Conservation (phyloP, 2,797 vertebrate genomes). For the Chrosomus eos region DNA sequence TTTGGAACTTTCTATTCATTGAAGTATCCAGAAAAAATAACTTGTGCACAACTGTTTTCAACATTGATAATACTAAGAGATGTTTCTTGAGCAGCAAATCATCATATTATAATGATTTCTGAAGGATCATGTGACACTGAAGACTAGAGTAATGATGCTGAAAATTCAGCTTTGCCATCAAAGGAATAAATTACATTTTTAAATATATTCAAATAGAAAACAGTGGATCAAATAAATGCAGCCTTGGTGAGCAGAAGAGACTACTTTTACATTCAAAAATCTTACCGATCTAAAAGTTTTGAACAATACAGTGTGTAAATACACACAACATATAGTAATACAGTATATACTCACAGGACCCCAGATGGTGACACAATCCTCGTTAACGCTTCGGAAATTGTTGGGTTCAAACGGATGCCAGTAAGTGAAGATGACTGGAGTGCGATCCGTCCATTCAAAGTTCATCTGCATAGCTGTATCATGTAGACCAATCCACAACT, state of each 20-base stretch:
- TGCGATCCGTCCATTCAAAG: slow-evolving; percentile 96
- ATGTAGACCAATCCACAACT: slow-evolving; percentile 96
- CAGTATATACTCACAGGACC: slow-evolving; percentile 84
- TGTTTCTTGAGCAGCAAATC: too few species aligned
- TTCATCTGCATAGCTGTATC: slow-evolving; percentile 95
- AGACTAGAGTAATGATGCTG: neutral
- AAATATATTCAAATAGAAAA: neutral
- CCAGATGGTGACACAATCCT: slow-evolving; percentile 97
- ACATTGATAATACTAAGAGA: neutral
- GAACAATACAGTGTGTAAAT: too few species aligned
- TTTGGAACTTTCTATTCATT: too few species aligned
- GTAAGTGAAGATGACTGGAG: slow-evolving; percentile 90
- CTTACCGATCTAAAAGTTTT: neutral
- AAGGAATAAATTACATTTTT: neutral
- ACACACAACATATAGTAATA: neutral
- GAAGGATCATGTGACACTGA: neutral
- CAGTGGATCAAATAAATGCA: neutral
- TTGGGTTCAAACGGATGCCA: slow-evolving; percentile 98
- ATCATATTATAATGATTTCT: neutral
- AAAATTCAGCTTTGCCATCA: neutral
- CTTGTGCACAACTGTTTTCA: neutral
- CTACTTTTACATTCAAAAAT: neutral
- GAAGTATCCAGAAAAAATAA: too few species aligned
- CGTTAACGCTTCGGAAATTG: slow-evolving; percentile 92
- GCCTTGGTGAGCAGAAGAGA: neutral